Percentiles rank a stretch among this genome's conserved stretches.
Evolutionary conservation across 23 tunicate species (phyloP).

Genomic region (Clavelina lepadiformis): DNA sequence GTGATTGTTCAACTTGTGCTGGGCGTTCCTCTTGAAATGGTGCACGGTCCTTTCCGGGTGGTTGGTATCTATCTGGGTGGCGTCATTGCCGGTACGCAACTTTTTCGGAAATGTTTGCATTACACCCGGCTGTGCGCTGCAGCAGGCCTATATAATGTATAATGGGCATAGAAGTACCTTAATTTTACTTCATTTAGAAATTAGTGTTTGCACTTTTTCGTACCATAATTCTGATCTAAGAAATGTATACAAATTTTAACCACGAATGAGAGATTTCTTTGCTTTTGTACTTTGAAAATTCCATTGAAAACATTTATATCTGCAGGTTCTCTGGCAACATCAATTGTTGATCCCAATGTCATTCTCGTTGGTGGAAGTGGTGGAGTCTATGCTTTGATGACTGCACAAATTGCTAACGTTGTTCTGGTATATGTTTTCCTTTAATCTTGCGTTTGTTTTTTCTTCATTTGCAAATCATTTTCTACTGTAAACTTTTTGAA

Average conservation of each 20-base stretch:
- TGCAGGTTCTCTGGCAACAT: conserved; percentile 52
- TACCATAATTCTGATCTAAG: too few species aligned
- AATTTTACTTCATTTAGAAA: too few species aligned
- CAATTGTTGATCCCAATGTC: conserved; percentile 34
- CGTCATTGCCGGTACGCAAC: conserved; percentile 40
- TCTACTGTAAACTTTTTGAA: too few species aligned
- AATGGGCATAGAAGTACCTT: too few species aligned
- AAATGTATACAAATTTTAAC: too few species aligned
- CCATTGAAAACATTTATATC: neutral
- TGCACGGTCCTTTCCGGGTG: conserved; percentile 65
- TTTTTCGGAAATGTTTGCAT: too few species aligned
- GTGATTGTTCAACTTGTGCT: conserved; percentile 55
- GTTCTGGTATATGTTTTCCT: conserved; percentile 31
- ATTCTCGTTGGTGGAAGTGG: conserved; percentile 68
- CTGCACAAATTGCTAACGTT: conserved; percentile 63
- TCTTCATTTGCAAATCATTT: too few species aligned
- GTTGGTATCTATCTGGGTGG: conserved; percentile 65
- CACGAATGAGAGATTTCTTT: too few species aligned
- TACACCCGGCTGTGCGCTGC: too few species aligned
- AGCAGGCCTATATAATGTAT: too few species aligned
- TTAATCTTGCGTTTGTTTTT: neutral
- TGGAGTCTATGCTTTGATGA: conserved; percentile 56
- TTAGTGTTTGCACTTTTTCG: too few species aligned
- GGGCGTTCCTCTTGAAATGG: conserved; percentile 75
- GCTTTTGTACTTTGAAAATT: too few species aligned